Evolutionary conservation across 2,797 vertebrate species (phyloP).

Genomic region (Streptopelia turtur): DNA sequence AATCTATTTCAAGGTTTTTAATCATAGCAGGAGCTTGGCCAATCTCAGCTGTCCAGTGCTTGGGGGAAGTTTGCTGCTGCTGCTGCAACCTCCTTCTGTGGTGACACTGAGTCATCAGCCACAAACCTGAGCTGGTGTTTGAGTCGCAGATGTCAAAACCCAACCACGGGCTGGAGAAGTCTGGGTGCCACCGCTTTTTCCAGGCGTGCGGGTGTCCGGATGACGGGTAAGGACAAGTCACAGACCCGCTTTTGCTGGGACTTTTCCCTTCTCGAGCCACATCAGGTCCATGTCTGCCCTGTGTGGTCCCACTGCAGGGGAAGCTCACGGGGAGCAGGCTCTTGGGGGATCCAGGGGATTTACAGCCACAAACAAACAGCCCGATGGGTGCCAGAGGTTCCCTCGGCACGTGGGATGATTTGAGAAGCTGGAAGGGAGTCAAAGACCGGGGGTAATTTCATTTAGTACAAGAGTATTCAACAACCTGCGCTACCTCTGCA

Average conservation of each 20-base stretch:
- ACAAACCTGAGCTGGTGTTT: background rate
- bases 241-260: accelerated
- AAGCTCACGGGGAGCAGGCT: background rate
- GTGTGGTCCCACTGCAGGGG: accelerated
- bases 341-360: accelerated
- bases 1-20: background rate
- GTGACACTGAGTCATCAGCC: background rate
- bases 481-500: background rate
- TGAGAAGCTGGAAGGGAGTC: background rate
- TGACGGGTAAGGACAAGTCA: background rate
- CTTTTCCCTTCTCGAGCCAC: background rate
- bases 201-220: accelerated
- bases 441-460: background rate
- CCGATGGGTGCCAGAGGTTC: background rate
- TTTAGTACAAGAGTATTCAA: background rate
- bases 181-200: background rate
- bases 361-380: background rate
- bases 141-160: background rate
- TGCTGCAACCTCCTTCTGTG: background rate
- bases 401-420: background rate
- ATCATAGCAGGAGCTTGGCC: background rate
- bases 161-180: background rate
- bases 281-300: background rate
- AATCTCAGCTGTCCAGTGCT: background rate
- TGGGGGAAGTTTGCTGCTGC: background rate